Conservation (phyloP, 1,140 invertebrate species). For the Battus philenor region DNA sequence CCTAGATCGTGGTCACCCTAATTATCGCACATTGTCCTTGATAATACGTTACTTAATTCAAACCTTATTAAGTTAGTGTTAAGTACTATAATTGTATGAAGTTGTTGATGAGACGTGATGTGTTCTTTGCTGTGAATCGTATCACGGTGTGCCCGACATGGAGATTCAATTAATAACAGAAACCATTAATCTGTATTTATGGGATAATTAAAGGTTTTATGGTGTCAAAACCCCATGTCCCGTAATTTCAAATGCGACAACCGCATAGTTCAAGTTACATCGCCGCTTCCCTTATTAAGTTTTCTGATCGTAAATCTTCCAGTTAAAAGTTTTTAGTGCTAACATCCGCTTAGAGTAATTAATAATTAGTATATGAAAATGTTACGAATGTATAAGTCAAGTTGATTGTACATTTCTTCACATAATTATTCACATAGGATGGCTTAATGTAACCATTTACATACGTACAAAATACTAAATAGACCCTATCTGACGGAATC, state of each 20-base stretch:
- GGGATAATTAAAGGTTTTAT: slow-evolving; percentile 6
- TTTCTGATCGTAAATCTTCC: slow-evolving; percentile 4
- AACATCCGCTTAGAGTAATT: too few species aligned
- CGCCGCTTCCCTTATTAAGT: slow-evolving; percentile 8
- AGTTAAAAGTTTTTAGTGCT: too few species aligned
- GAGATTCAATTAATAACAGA: slow-evolving; percentile 8
- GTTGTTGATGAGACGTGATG: too few species aligned
- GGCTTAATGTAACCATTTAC: too few species aligned
- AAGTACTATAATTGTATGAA: slow-evolving; percentile 1
- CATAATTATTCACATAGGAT: too few species aligned
- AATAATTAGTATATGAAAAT: too few species aligned
- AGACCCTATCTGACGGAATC: too few species aligned
- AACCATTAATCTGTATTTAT: slow-evolving; percentile 9
- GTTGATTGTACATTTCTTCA: too few species aligned
- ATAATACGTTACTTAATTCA: neutral
- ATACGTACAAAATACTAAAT: too few species aligned
- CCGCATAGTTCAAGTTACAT: slow-evolving; percentile 2
- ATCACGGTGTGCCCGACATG: neutral
- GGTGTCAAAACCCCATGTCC: slow-evolving; percentile 4
- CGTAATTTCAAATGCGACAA: neutral
- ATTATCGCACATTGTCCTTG: neutral
- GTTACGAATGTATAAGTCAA: too few species aligned
- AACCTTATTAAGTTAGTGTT: neutral
- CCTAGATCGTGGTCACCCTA: neutral
- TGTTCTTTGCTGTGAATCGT: neutral